Evolutionary conservation across 2,113 vertebrate genomes (phyloP).

Genomic region (Perca fluviatilis): DNA sequence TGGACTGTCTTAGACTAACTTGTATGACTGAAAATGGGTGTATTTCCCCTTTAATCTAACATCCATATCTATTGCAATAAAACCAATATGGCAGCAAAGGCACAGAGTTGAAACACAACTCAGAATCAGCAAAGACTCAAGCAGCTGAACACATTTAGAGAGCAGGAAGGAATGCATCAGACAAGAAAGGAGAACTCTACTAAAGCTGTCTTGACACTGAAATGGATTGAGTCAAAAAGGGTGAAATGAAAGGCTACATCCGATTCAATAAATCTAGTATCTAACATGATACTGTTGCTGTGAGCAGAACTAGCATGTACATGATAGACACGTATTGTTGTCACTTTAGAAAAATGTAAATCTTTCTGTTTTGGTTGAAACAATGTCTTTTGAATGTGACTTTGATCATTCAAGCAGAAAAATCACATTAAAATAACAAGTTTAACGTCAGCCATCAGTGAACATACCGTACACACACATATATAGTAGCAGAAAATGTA

Average conservation of each 20-base stretch:
- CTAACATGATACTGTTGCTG: slow-evolving; percentile 1
- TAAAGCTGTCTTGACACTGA: slow-evolving; percentile 11
- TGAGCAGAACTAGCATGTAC: slow-evolving; percentile 18
- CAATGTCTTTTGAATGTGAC: neutral
- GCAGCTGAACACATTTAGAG: neutral
- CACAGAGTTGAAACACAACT: slow-evolving; percentile 21
- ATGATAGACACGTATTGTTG: neutral
- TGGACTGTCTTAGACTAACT: too few relatives aligned
- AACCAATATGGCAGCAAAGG: slow-evolving; percentile 16
- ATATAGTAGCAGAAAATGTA: slow-evolving; percentile 37
- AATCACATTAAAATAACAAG: slow-evolving; percentile 1
- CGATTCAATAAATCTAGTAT: slow-evolving; percentile 36
- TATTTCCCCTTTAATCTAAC: neutral
- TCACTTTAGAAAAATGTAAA: slow-evolving; percentile 10
- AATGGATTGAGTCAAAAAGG: slow-evolving; percentile 24
- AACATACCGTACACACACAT: slow-evolving; percentile 22
- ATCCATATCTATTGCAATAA: slow-evolving; percentile 25
- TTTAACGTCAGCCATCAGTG: slow-evolving; percentile 5
- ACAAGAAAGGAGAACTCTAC: neutral
- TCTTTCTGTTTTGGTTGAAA: slow-evolving; percentile 32
- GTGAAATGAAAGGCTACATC: slow-evolving; percentile 9
- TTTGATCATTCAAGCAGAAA: neutral
- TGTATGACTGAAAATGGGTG: too few relatives aligned
- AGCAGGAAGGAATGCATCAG: slow-evolving; percentile 16
- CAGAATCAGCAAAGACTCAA: slow-evolving; percentile 16